These are phyloP conservation scores for Drosophila punjabiensis DNA, from an alignment of 1,140 invertebrate species.

Conservation along the genomic window DNA sequence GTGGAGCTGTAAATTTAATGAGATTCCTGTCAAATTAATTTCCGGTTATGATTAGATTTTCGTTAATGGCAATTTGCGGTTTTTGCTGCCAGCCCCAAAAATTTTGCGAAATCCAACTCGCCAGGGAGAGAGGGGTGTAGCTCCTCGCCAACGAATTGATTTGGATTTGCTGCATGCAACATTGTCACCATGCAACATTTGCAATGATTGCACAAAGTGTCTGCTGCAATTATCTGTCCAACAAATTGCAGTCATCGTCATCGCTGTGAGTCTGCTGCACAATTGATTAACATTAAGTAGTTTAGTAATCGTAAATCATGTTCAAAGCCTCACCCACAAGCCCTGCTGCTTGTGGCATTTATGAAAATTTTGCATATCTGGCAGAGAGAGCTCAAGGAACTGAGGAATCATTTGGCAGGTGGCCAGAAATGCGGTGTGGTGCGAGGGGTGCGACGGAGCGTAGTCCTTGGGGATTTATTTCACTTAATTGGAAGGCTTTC, in stretches of 20 bases:
- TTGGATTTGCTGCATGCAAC: conserved; percentile 55
- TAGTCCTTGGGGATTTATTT: conserved; percentile 23
- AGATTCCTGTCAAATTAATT: conserved; percentile 86
- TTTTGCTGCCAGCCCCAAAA: conserved; percentile 70
- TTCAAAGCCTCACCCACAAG: conserved; percentile 20
- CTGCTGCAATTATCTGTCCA: conserved; percentile 58
- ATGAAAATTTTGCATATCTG: conserved; percentile 53
- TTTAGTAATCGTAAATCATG: conserved; percentile 74
- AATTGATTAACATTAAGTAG: conserved; percentile 76
- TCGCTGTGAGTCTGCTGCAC: conserved; percentile 44
- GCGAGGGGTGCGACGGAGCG: neutral
- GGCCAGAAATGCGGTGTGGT: conserved; percentile 2
- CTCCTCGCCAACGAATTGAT: conserved; percentile 14
- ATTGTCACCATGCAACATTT: conserved; percentile 47
- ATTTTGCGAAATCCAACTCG: conserved; percentile 29
- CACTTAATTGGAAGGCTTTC: conserved; percentile 23
- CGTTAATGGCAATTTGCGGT: conserved; percentile 85
- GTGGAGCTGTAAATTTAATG: conserved; percentile 83
- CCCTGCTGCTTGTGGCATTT: conserved; percentile 35
- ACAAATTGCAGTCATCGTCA: conserved; percentile 32
- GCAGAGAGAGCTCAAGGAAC: conserved; percentile 35
- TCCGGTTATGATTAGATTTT: conserved; percentile 86
- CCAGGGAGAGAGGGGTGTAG: neutral
- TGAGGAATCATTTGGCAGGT: conserved; percentile 26
- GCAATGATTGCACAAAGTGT: conserved; percentile 56